A percentile compares a stretch with the other conserved stretches of the same genome.
Conservation (phyloP, 2,113 vertebrate species). For the Lagenorhynchus albirostris region DNA sequence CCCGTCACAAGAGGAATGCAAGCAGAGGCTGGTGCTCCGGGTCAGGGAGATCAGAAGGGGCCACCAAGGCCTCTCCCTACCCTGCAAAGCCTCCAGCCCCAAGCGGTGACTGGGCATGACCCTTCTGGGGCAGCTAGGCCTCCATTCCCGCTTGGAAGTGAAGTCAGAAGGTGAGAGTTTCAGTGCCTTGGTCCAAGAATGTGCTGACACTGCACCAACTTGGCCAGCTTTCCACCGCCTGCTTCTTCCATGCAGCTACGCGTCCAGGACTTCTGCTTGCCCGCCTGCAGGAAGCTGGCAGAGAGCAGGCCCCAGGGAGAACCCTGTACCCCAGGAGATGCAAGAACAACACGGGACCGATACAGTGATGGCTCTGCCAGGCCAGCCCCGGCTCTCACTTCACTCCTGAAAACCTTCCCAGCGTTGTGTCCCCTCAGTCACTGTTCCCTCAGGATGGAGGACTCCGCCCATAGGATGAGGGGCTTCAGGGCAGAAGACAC, state of each 20-base stretch:
- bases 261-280: neutral
- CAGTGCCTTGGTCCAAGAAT: constrained; percentile 13
- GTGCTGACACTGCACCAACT: neutral
- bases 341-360: neutral
- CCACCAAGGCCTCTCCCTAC: neutral
- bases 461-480: neutral
- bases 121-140: neutral
- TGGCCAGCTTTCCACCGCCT: neutral
- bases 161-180: neutral
- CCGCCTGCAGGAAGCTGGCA: neutral
- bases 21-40: neutral
- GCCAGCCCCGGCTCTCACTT: neutral
- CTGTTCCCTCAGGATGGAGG: neutral
- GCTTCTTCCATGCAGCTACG: neutral
- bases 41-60: neutral
- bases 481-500: neutral
- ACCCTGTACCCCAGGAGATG: neutral
- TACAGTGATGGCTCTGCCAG: neutral
- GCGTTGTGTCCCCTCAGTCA: neutral
- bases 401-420: neutral
- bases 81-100: neutral
- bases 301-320: neutral
- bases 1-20: neutral
- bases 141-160: constrained; percentile 11
- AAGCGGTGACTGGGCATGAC: neutral